phyloP scores from a whole-genome alignment of 2,888 invertebrate genomes.

The Philhelius pedissequus region DNA sequence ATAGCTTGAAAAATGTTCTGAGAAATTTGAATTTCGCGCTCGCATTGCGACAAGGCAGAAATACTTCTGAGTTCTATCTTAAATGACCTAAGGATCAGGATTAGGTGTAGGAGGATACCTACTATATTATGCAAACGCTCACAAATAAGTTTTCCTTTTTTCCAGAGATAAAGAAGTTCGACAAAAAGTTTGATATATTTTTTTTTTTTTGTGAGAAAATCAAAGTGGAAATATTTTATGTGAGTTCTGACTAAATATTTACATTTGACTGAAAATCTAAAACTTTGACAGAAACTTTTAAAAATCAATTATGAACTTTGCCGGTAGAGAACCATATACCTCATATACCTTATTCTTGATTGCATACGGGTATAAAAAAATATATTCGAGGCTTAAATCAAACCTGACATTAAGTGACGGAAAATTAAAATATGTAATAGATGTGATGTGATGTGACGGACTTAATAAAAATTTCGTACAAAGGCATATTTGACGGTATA shows the following conservation, averaged over 20 bases:
- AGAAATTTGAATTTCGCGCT: conserved; percentile 12
- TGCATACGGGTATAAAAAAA: too few relatives aligned
- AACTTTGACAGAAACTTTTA: conserved; percentile 23
- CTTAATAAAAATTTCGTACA: too few relatives aligned
- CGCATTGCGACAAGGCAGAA: neutral
- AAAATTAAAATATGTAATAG: too few relatives aligned
- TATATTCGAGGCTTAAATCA: too few relatives aligned
- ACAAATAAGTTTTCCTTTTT: neutral
- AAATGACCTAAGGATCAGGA: neutral
- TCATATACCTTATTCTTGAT: too few relatives aligned
- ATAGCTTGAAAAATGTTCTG: neutral
- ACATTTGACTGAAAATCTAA: conserved; percentile 21
- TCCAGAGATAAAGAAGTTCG: neutral
- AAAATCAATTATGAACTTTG: conserved; percentile 12
- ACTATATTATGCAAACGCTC: neutral
- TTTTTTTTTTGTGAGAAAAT: neutral
- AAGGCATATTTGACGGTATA: too few relatives aligned
- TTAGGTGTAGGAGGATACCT: neutral
- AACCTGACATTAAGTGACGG: too few relatives aligned
- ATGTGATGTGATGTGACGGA: too few relatives aligned
- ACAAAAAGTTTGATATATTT: conserved; percentile 9
- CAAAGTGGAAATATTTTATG: conserved; percentile 20
- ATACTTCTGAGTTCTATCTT: neutral
- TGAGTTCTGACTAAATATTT: conserved; percentile 18
- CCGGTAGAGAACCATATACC: too few relatives aligned